A percentile compares a stretch with the other conserved stretches of the same genome.
These are phyloP conservation scores for Axea sp. DNA, from an alignment of 2,888 invertebrate genomes.

Conservation along the genomic window DNA sequence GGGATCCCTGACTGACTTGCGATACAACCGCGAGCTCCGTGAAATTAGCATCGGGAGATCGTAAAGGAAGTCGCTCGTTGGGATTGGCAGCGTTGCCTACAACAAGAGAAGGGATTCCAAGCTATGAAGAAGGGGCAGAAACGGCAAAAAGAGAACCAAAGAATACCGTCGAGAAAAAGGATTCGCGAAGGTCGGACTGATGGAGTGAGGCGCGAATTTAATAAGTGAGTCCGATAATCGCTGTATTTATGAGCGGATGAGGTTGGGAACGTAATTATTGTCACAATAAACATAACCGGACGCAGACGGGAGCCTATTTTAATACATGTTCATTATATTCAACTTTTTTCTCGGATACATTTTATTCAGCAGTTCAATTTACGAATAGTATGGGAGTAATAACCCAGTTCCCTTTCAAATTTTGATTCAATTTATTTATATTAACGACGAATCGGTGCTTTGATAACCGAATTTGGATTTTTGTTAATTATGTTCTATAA, in stretches of 20 bases:
- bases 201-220: conserved; percentile 68
- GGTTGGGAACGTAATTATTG: conserved; percentile 76
- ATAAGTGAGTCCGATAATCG: conserved; percentile 77
- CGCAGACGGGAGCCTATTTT: conserved; percentile 50
- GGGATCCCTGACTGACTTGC: conserved; percentile 65
- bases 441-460: conserved; percentile 37
- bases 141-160: conserved; percentile 27
- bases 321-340: conserved; percentile 32
- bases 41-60: conserved; percentile 79
- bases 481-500: conserved; percentile 32
- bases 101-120: conserved; percentile 52
- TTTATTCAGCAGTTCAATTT: conserved; percentile 52
- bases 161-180: conserved; percentile 54
- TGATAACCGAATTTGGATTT: conserved; percentile 36
- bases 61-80: conserved; percentile 73
- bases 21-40: conserved; percentile 75
- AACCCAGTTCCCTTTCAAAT: conserved; percentile 32
- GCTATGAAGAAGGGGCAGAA: conserved; percentile 29
- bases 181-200: conserved; percentile 58
- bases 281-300: conserved; percentile 72
- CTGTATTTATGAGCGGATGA: conserved; percentile 74
- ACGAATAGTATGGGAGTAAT: conserved; percentile 43
- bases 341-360: conserved; percentile 13
- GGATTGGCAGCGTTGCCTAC: conserved; percentile 67
- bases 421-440: conserved; percentile 54